These are phyloP conservation scores for Glossophaga mutica DNA, from an alignment of 2,797 vertebrate species.

Conservation along the genomic window DNA sequence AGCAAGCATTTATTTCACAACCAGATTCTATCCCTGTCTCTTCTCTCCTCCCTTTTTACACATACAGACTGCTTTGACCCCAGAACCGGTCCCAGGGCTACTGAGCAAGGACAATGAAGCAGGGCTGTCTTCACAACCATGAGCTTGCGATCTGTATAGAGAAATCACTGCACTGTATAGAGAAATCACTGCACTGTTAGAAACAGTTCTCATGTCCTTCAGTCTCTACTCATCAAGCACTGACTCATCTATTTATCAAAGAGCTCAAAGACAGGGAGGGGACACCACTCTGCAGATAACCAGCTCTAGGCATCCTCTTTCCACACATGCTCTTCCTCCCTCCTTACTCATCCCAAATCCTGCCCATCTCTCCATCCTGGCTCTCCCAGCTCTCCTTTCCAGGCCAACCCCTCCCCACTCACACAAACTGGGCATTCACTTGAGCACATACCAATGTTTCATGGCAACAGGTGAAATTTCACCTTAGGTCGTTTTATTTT, in stretches of 20 bases:
- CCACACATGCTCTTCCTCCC: fast-evolving
- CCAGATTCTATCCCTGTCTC: neutral
- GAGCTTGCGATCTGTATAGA: neutral
- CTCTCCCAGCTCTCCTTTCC: neutral
- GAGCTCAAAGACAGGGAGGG: neutral
- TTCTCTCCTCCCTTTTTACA: neutral
- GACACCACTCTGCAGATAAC: fast-evolving
- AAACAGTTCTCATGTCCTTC: neutral
- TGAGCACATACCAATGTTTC: neutral
- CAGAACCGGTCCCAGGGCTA: neutral
- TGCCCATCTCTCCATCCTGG: fast-evolving
- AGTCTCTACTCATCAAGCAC: neutral
- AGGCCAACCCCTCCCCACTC: neutral
- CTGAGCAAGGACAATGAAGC: too few relatives aligned
- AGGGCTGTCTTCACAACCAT: neutral
- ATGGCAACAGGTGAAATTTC: neutral
- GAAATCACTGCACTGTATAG: fast-evolving
- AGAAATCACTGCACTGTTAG: neutral
- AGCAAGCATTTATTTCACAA: neutral
- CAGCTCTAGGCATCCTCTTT: neutral
- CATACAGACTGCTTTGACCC: neutral
- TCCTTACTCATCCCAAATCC: neutral
- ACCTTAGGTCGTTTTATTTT: neutral
- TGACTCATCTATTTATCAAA: neutral
- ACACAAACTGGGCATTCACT: neutral